Base-by-base conservation (phyloP, 2,888 invertebrate genomes). In the Axea sp. region DNA sequence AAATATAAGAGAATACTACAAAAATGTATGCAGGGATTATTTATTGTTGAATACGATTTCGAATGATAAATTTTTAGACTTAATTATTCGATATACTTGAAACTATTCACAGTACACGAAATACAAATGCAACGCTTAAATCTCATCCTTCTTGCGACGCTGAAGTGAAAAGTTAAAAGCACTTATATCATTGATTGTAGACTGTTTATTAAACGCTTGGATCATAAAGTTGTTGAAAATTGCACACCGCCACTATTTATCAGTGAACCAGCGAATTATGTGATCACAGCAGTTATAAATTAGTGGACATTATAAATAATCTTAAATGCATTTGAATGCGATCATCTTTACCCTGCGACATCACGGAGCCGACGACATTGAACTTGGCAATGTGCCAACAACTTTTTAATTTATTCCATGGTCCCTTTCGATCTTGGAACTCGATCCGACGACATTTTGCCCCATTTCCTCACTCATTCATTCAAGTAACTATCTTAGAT, bases 331-430 rank as follows among this genome's bases (percentile, higher is more conserved):
- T 55, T 57, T 24, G 28, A 71, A 71, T 47, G 41, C 57, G 41
- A 57, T 53, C 19, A 37, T 59, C 22, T 28, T 68, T 68, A 31
- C 28, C 62, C 57, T 22, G 43, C 62, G 62, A 68, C 67, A 37
- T 28, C 26, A 11, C 28, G 60, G 49, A 62, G 64, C 47, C 53
- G 53, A 37, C 75, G 80, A 77, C 80, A 82, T 80, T 82, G 82
- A 82, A 82, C 81, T 81, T 82, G 82, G 78, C 80, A 76, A 60
- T 73, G 59, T 67, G 78, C 79, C 79, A 79, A 77, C 76, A 76
- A 78, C 53, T 80, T 75, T 75, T 72, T 67, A 62, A 79, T 80
- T 79, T 77, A 78, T 80, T 79, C 76, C 71, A 43, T 45, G 43
- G 62, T 67, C 43, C 67, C 41, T 69, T 68, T 68, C 73, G 64